Conservation (phyloP, 2,797 vertebrate genomes). For the Fistularia commersonii region DNA sequence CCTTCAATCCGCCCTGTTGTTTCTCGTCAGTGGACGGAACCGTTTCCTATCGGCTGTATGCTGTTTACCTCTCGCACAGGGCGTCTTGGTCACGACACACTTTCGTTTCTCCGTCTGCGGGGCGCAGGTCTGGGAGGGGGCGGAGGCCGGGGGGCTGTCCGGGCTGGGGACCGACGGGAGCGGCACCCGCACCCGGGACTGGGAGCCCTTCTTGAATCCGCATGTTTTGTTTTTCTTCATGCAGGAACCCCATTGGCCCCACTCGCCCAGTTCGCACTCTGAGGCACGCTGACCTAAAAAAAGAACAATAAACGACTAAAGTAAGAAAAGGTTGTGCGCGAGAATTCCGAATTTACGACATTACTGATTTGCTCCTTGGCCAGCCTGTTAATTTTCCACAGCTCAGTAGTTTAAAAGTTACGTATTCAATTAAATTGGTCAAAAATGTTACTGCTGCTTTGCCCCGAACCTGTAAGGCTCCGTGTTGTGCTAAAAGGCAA, state of each 20-base stretch:
- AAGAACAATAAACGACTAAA: no score
- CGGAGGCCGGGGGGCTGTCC: slow-evolving; percentile 52
- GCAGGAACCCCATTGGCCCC: slow-evolving; percentile 90
- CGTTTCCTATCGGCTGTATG: background rate
- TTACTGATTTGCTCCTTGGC: slow-evolving; percentile 37
- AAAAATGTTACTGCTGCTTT: no score
- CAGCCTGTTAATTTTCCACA: slow-evolving; percentile 29
- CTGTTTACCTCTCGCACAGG: slow-evolving; percentile 79
- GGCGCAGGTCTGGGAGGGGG: slow-evolving; percentile 69
- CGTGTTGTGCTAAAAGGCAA: no score
- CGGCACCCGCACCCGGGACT: slow-evolving; percentile 81
- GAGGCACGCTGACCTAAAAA: slow-evolving; percentile 66
- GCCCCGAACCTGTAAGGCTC: no score
- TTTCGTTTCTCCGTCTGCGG: slow-evolving; percentile 81
- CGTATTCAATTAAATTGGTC: no score
- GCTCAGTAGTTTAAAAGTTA: slow-evolving; percentile 27
- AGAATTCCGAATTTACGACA: slow-evolving; percentile 23
- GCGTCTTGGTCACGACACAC: slow-evolving; percentile 81
- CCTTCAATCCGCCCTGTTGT: no score
- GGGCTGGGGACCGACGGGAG: slow-evolving; percentile 74
- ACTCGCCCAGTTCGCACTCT: slow-evolving; percentile 92
- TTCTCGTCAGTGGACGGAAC: no score
- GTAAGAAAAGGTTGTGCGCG: slow-evolving; percentile 10
- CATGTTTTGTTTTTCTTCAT: slow-evolving; percentile 92
- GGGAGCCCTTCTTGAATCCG: slow-evolving; percentile 90